Evolutionary conservation across 2,888 invertebrate species (phyloP), one percentile per base, ranked within the genome.

Genomic region (Oligia fasciuncula): DNA sequence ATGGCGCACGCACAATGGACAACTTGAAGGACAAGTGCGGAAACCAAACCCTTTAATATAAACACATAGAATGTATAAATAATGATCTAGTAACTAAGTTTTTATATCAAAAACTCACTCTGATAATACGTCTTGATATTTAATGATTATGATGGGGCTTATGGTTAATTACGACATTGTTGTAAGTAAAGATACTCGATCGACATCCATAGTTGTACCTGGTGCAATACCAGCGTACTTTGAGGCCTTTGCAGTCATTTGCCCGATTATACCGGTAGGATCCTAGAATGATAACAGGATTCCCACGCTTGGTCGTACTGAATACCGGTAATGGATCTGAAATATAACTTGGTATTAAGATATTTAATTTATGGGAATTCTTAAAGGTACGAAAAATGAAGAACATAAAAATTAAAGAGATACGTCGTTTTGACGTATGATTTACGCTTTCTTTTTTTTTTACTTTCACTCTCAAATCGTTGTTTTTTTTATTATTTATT

Each of bases 151-250:
- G 71, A 19, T 73, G 23, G 6, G n/a, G 9, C n/a, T 73, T 73
- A 73, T 84, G 71, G 9, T 6, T 51, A 62, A 75, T 23, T 23
- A 83, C 54, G 14, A 57, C 70, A 67, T 85, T 76, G 3, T 85
- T 60, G 9, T 73, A 11, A 19, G 85, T 85, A 0, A 73, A n/a
- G 9, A 85, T 67, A 6, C 60, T 73, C 5, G 84, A 76, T 63
- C 71, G 72, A 57, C 85, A 85, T 40, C 84, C 82, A 49, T 19
- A 23, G 11, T 23, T 11, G n/a, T 74, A 68, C 13, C 17, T 71
- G 3, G 17, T 70, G 35, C 85, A 85, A 14, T 67, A 76, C 85
- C 86, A 86, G 0, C 83, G 76, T 23, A 79, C 76, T 79, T 72
- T 79, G 9, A 69, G 23, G 0, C 86, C 85, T 66, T 49, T 86